A percentile compares a stretch with the other conserved stretches of the same genome.
Evolutionary conservation across 2,888 invertebrate genomes (phyloP).

Genomic region (Biston betularia): DNA sequence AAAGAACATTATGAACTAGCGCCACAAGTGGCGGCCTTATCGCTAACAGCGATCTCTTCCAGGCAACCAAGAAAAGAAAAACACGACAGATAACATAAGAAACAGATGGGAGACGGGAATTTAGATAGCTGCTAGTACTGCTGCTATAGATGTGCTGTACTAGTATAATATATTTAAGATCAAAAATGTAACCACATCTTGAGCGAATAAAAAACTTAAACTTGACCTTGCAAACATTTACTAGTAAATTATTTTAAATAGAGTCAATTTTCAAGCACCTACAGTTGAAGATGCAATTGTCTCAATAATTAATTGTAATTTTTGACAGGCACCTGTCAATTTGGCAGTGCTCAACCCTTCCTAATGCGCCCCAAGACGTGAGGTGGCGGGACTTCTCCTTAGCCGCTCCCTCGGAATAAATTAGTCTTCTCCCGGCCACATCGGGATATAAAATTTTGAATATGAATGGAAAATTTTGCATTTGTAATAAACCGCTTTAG

Average conservation of each 20-base stretch:
- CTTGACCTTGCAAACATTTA: too few species aligned
- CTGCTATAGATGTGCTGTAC: too few species aligned
- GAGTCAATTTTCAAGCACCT: constrained; percentile 32
- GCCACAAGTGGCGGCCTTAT: too few species aligned
- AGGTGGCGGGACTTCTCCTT: constrained; percentile 77
- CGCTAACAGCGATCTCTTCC: too few species aligned
- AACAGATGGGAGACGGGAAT: too few species aligned
- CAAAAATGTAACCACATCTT: too few species aligned
- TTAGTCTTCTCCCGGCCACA: constrained; percentile 89
- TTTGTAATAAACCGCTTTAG: constrained; percentile 92
- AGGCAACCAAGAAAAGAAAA: too few species aligned
- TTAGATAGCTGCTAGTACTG: too few species aligned
- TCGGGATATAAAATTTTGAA: constrained; percentile 95
- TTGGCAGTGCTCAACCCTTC: constrained; percentile 83
- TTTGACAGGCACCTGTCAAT: constrained; percentile 86
- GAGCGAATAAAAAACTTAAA: too few species aligned
- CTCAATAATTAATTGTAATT: constrained; percentile 86
- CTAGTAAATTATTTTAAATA: constrained; percentile 38
- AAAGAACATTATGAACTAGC: too few species aligned
- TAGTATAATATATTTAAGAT: too few species aligned
- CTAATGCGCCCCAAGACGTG: constrained; percentile 83
- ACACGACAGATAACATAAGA: too few species aligned
- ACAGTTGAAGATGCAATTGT: constrained; percentile 68
- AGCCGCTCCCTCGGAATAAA: constrained; percentile 88
- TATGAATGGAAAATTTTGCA: constrained; percentile 96